Conservation (phyloP, 2,888 invertebrate genomes). For the Caenorhabditis japonica region DNA sequence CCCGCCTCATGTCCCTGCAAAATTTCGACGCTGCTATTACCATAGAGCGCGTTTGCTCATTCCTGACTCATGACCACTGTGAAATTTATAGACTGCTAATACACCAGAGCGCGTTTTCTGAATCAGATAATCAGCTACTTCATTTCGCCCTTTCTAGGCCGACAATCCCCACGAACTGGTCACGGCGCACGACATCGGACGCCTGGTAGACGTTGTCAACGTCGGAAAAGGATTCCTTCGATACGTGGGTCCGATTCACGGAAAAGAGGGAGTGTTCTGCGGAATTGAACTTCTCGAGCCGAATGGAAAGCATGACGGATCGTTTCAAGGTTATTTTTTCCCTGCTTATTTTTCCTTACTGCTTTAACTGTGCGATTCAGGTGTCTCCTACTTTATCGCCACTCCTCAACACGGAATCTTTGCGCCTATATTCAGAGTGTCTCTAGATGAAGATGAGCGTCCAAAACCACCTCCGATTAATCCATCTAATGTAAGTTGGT, state of each 20-base stretch:
- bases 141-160: constrained; percentile 31
- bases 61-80: too few species aligned
- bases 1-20: too few species aligned
- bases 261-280: constrained; percentile 82
- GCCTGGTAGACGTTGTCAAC: constrained; percentile 55
- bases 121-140: too few species aligned
- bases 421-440: constrained; percentile 79
- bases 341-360: not conserved
- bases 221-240: constrained; percentile 79
- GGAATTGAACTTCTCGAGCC: constrained; percentile 82
- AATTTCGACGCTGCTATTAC: too few species aligned
- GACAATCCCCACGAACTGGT: constrained; percentile 56
- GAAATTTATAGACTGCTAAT: too few species aligned
- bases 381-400: constrained; percentile 83
- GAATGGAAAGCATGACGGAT: constrained; percentile 83
- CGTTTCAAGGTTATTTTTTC: constrained; percentile 66
- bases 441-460: constrained; percentile 38
- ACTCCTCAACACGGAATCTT: constrained; percentile 82
- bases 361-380: constrained; percentile 71
- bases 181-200: constrained; percentile 56
- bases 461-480: constrained; percentile 14
- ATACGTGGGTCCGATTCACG: constrained; percentile 81
- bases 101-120: too few species aligned
- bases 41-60: too few species aligned
- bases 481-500: constrained; percentile 23